These are phyloP conservation scores for Lepilemur septentrionalis DNA, from an alignment of 2,797 vertebrate species.

Conservation along the genomic window DNA sequence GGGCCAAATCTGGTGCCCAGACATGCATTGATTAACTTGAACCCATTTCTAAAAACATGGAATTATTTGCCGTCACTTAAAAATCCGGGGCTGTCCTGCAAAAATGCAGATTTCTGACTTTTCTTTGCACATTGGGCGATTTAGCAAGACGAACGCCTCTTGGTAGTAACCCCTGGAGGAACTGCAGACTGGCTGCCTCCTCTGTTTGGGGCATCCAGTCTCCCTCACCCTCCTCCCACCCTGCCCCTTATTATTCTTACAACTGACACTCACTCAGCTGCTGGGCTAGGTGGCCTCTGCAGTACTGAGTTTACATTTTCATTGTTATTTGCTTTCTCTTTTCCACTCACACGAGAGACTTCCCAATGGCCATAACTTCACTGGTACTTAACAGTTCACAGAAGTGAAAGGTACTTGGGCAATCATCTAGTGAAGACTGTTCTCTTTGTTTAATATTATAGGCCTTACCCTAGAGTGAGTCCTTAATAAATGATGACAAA, in stretches of 20 bases:
- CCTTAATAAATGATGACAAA: neutral
- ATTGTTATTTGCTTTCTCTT: neutral
- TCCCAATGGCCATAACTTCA: no score
- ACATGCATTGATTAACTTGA: neutral
- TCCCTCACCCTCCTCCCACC: neutral
- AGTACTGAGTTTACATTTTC: neutral
- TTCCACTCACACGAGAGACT: neutral
- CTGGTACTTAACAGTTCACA: neutral
- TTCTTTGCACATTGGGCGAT: neutral
- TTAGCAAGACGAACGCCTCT: neutral
- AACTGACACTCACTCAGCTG: neutral
- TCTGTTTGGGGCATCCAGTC: rapidly evolving
- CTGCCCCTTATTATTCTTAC: neutral
- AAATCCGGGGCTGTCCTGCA: neutral
- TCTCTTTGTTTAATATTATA: neutral
- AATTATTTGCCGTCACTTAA: neutral
- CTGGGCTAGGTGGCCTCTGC: neutral
- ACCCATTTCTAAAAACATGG: neutral
- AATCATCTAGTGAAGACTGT: neutral
- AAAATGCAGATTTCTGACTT: neutral
- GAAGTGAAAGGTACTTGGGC: neutral
- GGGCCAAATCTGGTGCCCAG: neutral
- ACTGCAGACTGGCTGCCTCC: rapidly evolving
- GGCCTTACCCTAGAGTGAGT: neutral
- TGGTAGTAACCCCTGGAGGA: neutral